Base-by-base conservation (phyloP, 2,888 invertebrate genomes). In the Leptinotarsa haldemani region DNA sequence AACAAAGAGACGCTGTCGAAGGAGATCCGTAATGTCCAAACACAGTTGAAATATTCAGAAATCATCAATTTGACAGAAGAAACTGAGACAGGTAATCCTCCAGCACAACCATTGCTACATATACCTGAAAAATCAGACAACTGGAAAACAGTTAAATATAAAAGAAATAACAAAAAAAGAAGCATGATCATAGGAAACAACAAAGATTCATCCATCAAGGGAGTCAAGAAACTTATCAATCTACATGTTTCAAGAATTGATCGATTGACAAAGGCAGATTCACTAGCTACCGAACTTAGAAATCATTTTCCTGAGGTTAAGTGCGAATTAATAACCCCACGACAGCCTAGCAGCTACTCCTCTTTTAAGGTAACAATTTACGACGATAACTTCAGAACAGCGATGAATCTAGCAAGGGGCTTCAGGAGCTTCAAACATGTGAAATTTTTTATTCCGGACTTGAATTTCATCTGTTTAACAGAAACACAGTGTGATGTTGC, bases 41-140 rank as follows among this genome's bases (percentile, higher is more conserved):
- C 52, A 40, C 52, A 67, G 30, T 25, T 67, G 53, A 67, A 67
- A 67, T 67, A 53, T 25, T 48, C 52, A 13, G 52, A 67, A 67
- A 67, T 67, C n/a, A 66, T 66, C 25, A 48, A 66, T 66, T 52
- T 66, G 22, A 66, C 50, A 48, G 7, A 25, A 50, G 40, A 52
- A 67, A 67, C 53, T 40, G 20, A 12, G 12, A 50, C 9, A 50
- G 48, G 48, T 50, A 48, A 15, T 48, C 1, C 9, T 48, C 16
- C 48, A 48, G 48, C n/a, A n/a, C n/a, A n/a, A n/a, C n/a, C n/a
- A 53, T n/a, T 53, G 18, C 12, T 48, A 48, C 48, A 53, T 1
- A 47, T 46, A 65, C 25, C 47, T 20, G 50, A 65, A 18, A 65
- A 47, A 50, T 15, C 47, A 22, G 50, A 47, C 46, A 47, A 65